phyloP scores from a whole-genome alignment of 2,888 invertebrate genomes.

The Diplazon laetatorius region DNA sequence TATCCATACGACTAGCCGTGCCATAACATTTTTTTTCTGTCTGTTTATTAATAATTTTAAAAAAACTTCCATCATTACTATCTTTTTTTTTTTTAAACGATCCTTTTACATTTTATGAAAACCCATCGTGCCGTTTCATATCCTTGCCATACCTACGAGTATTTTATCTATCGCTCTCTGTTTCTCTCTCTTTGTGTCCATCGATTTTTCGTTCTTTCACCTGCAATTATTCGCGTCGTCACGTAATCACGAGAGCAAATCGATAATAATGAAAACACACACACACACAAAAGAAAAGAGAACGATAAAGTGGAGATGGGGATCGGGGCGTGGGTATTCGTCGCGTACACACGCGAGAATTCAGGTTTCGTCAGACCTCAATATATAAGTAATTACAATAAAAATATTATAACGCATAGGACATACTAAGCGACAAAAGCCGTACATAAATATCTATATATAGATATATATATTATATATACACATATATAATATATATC shows the following conservation, averaged over 20 bases:
- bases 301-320: background rate
- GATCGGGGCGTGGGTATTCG: slow-evolving; percentile 18
- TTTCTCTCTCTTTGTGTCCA: slow-evolving; percentile 19
- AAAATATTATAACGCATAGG: slow-evolving; percentile 75
- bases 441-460: slow-evolving; percentile 66
- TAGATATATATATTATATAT: slow-evolving; percentile 58
- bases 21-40: slow-evolving; percentile 49
- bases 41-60: slow-evolving; percentile 11
- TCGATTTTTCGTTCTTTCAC: background rate
- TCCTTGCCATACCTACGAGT: slow-evolving; percentile 56
- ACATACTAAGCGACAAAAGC: slow-evolving; percentile 72
- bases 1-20: slow-evolving; percentile 59
- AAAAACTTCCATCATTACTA: too few relatives aligned
- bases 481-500: slow-evolving; percentile 5
- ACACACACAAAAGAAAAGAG: slow-evolving; percentile 3
- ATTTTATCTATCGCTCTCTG: slow-evolving; percentile 41
- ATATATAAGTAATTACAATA: slow-evolving; percentile 76
- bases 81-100: background rate
- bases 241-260: background rate
- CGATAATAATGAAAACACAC: too few relatives aligned
- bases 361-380: slow-evolving; percentile 82
- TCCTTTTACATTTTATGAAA: slow-evolving; percentile 20
- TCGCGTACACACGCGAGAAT: slow-evolving; percentile 67
- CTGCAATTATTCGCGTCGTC: slow-evolving; percentile 11
- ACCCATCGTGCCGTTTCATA: slow-evolving; percentile 58